phyloP scores from a whole-genome alignment of 2,797 vertebrate genomes.

The Megaceryle alcyon region DNA sequence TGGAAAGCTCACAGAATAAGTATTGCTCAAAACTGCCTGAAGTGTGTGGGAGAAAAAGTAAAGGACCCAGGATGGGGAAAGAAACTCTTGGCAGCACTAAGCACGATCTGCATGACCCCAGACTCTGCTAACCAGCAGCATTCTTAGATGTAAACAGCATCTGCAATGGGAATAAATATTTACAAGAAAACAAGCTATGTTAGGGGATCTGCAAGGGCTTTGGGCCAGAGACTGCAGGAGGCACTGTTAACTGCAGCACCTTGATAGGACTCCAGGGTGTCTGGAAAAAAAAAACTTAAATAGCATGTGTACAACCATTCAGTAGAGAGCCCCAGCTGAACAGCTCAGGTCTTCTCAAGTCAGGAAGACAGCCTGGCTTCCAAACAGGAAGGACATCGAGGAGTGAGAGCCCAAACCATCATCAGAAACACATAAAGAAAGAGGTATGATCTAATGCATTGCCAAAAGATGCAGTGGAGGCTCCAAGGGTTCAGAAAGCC shows the following conservation, averaged over 20 bases:
- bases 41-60: neutral
- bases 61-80: neutral
- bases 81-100: neutral
- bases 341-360: neutral
- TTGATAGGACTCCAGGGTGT: neutral
- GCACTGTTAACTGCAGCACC: neutral
- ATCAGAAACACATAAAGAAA: neutral
- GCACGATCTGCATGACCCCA: neutral
- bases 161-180: constrained; percentile 40
- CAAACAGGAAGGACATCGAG: neutral
- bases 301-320: neutral
- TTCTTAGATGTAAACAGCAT: constrained; percentile 21
- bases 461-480: neutral
- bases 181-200: neutral
- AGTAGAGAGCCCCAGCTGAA: neutral
- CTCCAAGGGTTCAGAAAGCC: neutral
- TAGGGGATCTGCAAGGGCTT: neutral
- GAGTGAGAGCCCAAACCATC: neutral
- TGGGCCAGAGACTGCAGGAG: neutral
- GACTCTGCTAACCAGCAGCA: neutral
- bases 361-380: neutral
- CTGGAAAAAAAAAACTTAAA: neutral
- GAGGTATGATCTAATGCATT: neutral
- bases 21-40: neutral
- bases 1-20: neutral